Evolutionary conservation across 2,113 vertebrate species (phyloP).

Genomic region (Macquaria ambigua): DNA sequence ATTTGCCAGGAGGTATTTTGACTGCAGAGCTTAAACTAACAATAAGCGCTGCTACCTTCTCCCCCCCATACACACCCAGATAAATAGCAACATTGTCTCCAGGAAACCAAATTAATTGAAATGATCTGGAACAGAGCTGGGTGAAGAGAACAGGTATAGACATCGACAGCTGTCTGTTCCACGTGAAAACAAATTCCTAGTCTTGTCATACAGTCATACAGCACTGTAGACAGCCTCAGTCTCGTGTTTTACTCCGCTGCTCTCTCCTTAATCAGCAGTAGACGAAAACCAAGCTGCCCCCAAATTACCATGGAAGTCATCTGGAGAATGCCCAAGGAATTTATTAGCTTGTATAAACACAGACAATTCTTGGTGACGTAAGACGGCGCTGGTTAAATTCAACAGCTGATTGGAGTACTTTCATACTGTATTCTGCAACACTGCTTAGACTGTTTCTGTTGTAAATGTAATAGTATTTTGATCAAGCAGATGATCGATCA

Average conservation of each 20-base stretch:
- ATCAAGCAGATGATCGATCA: not conserved
- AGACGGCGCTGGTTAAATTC: constrained; percentile 52
- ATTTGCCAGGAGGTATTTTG: constrained; percentile 68
- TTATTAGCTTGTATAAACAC: constrained; percentile 68
- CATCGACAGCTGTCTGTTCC: constrained; percentile 55
- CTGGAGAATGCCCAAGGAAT: constrained; percentile 71
- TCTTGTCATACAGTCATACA: constrained; percentile 24
- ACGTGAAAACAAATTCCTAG: constrained; percentile 47
- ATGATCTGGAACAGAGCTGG: constrained; percentile 61
- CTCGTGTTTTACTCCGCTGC: constrained; percentile 45
- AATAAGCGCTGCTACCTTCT: constrained; percentile 58
- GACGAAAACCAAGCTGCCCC: constrained; percentile 49
- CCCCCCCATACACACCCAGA: constrained; percentile 66
- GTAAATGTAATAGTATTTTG: not conserved
- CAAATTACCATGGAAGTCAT: constrained; percentile 61
- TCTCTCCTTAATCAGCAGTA: constrained; percentile 53
- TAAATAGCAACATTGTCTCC: constrained; percentile 83
- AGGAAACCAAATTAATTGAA: constrained; percentile 79
- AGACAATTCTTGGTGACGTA: constrained; percentile 50
- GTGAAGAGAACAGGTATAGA: constrained; percentile 71
- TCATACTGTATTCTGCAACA: constrained; percentile 22
- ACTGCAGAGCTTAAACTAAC: constrained; percentile 76
- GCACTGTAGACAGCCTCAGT: not conserved
- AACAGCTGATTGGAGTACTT: constrained; percentile 52
- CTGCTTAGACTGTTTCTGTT: not conserved